phyloP scores from a whole-genome alignment of 2,113 vertebrate species.

The Bothrops jararaca region DNA sequence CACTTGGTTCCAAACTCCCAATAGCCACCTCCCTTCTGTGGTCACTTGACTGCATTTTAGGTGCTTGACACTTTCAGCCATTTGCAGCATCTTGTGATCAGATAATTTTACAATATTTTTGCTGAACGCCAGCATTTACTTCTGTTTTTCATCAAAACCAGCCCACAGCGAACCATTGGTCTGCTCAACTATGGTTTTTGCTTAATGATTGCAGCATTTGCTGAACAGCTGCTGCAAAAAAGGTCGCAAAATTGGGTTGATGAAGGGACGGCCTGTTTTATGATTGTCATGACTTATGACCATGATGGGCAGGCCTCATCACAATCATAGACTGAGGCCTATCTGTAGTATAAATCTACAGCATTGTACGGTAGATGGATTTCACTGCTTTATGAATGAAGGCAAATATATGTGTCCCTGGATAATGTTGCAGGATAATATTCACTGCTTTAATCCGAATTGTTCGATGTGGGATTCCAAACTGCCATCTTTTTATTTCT shows the following conservation, averaged over 20 bases:
- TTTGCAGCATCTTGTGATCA: not conserved
- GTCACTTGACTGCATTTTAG: not conserved
- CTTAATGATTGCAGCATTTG: not conserved
- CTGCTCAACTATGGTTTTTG: not conserved
- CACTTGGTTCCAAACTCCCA: not conserved
- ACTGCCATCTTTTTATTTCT: not conserved
- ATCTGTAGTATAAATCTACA: not conserved
- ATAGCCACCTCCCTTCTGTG: not conserved
- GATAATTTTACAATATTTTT: not conserved
- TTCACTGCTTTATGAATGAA: not conserved
- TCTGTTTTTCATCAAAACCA: not conserved
- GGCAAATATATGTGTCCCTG: not conserved
- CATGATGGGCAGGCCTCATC: not conserved
- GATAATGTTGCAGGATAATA: no score
- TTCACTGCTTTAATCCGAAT: not conserved
- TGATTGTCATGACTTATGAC: not conserved
- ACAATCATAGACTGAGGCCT: not conserved
- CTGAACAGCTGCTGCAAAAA: not conserved
- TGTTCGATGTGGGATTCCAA: not conserved
- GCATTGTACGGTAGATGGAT: not conserved
- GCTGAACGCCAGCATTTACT: not conserved
- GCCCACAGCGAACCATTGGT: not conserved
- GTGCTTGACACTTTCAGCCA: not conserved
- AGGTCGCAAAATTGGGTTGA: not conserved
- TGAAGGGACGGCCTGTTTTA: not conserved